Evolutionary conservation across 2,888 invertebrate species (phyloP).

Genomic region (Amphipoea oculea): DNA sequence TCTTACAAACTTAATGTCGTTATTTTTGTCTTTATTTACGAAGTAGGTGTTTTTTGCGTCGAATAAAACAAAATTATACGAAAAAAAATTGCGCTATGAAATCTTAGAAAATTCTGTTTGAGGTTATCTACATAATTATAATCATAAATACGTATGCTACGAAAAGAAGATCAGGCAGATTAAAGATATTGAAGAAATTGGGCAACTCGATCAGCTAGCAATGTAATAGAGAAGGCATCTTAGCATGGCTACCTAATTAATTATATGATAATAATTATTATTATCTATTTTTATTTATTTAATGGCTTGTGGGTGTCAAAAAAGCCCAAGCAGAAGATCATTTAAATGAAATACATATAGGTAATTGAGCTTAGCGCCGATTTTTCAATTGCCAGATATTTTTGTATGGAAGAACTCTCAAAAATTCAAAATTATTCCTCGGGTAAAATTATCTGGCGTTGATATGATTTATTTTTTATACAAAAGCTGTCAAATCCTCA

Average conservation of each 20-base stretch:
- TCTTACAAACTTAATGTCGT: background rate
- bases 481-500: no score
- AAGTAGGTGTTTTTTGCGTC: background rate
- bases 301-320: background rate
- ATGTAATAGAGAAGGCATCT: background rate
- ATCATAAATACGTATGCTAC: background rate
- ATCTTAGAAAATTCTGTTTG: background rate
- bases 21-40: background rate
- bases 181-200: no score
- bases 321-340: background rate
- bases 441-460: no score
- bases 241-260: background rate
- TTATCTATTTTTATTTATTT: no score
- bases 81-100: background rate
- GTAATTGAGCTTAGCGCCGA: no score
- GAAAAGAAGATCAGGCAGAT: no score
- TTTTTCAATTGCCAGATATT: no score
- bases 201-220: background rate
- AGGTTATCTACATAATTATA: no score
- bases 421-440: no score
- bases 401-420: no score
- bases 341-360: background rate
- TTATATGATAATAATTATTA: no score
- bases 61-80: background rate
- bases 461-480: no score